Conservation (phyloP, 2,797 vertebrate species). For the Coreius guichenoti region DNA sequence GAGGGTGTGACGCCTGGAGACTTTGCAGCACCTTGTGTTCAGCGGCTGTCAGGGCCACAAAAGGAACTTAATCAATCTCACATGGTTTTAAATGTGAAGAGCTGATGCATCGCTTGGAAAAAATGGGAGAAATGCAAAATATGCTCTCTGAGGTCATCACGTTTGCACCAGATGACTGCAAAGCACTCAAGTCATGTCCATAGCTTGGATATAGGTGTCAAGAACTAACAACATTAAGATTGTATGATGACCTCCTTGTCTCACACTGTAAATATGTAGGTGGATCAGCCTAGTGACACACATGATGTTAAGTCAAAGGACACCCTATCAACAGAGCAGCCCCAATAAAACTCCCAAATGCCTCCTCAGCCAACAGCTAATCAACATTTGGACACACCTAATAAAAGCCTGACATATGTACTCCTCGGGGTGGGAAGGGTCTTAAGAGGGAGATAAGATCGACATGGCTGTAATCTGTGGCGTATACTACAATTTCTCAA, state of each 20-base stretch:
- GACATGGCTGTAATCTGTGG: not conserved
- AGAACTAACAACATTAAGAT: constrained; percentile 41
- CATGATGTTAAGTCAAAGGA: constrained; percentile 60
- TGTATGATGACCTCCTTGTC: constrained; percentile 48
- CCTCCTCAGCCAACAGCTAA: constrained; percentile 70
- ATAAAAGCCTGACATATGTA: constrained; percentile 71
- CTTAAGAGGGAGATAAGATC: constrained; percentile 48
- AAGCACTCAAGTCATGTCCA: constrained; percentile 19
- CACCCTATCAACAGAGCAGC: constrained; percentile 68
- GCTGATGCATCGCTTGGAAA: constrained; percentile 63
- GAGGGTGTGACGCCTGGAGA: constrained; percentile 60
- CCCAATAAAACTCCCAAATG: constrained; percentile 48
- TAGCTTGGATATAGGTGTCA: constrained; percentile 13
- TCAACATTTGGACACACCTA: constrained; percentile 67
- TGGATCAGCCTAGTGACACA: constrained; percentile 52
- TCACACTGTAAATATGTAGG: constrained; percentile 63
- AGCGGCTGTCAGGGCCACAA: constrained; percentile 63
- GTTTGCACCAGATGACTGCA: constrained; percentile 19
- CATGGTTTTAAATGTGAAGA: constrained; percentile 64
- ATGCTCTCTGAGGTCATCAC: constrained; percentile 58
- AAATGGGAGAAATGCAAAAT: constrained; percentile 73
- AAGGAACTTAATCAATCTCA: constrained; percentile 70
- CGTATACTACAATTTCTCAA: constrained; percentile 15
- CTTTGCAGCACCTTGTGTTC: constrained; percentile 58
- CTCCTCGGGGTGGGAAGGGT: constrained; percentile 42